Evolutionary conservation across 2,113 vertebrate genomes (phyloP), one percentile per base, ranked within the genome.

Genomic region (Macaca nemestrina): DNA sequence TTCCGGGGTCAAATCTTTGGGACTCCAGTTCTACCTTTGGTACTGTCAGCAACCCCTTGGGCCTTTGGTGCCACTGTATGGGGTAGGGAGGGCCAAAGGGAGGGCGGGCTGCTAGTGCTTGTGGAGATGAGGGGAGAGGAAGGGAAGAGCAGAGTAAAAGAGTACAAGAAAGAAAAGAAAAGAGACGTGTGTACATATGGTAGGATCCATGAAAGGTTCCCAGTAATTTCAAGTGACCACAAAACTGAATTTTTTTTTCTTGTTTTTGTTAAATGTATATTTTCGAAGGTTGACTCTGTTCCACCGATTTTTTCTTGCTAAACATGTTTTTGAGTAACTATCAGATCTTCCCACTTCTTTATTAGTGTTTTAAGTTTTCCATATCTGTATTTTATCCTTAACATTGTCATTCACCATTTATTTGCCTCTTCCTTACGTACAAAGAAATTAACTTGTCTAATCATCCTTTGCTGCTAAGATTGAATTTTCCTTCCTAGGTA

Each of bases 401-500:
- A 68, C 48, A 27, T 86, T 81, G 70, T 40, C 43, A 10, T 35
- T 84, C 8, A 82, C 59, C 88, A 9, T 67, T 52, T 72, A 11
- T 10, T 67, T 96, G 79, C 73, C 88, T 88, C 5, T n/a, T n/a
- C 7, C 38, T 90, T 95, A 73, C 61, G 84, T 81, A 18, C 2
- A 80, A 38, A 94, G 72, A 87, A 94, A n/a, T 75, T 90, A 81
- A 57, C n/a, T 90, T 12, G n/a, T 82, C 70, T 83, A 93, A 90
- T 55, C 14, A 84, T 96, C 55, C 95, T n/a, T 88, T 35, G 75
- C 20, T 64, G 32, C 80, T 64, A n/a, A 57, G 93, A 55, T 5
- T 97, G 98, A 27, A 18, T 98, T 98, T 90, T 92, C 55, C n/a
- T 92, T 87, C n/a, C 59, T 95, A 88, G 16, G 79, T 97, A n/a